Base-by-base conservation (phyloP, 2,888 invertebrate species). In the Platypus cylindrus region DNA sequence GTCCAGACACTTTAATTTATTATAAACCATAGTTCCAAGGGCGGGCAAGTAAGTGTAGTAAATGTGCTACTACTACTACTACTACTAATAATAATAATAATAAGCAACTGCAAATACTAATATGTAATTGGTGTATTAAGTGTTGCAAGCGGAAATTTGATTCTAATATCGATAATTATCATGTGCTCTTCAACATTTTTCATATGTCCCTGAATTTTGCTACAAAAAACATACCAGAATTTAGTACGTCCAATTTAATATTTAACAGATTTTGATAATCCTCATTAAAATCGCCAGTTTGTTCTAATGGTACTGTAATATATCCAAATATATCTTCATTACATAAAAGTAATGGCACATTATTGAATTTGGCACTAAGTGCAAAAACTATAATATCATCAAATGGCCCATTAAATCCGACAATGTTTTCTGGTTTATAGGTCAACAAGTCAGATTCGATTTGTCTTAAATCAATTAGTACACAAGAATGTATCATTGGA, bases 301-400 rank as follows among this genome's bases (percentile, higher is more conserved):
- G 71, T 36, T 86, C 85, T 34, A 90, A 56, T 0, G 95, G 94
- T 3, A 81, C 73, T 48, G 81, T 73, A 5, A 90, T 64, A 50
- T 76, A 87, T 0, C 97, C 97, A 59, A 82, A 95, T 1, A 67
- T 51, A 22, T 76, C 56, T 34, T 84, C 80, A 57, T 97, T 95
- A 53, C 87, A 82, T 9, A 95, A 59, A 54, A 77, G 66, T 58
- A 89, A 63, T 3, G 73, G 63, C 30, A 82, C 62, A 34, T 64
- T 71, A 43, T 74, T 70, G 40, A 64, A 65, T 51, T 75, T 78
- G 1, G 90, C 87, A 28, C 82, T 81, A 7, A 82, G 59, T 3
- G 94, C 93, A 64, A 97, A 93, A 1, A 80, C 72, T 44, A 95
- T 91, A 31, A 95, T 87, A 57, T 97, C 95, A 63, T 97, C 94